Evolutionary conservation across 2,113 vertebrate genomes (phyloP).

Genomic region (Psammodynastes pulverulentus): DNA sequence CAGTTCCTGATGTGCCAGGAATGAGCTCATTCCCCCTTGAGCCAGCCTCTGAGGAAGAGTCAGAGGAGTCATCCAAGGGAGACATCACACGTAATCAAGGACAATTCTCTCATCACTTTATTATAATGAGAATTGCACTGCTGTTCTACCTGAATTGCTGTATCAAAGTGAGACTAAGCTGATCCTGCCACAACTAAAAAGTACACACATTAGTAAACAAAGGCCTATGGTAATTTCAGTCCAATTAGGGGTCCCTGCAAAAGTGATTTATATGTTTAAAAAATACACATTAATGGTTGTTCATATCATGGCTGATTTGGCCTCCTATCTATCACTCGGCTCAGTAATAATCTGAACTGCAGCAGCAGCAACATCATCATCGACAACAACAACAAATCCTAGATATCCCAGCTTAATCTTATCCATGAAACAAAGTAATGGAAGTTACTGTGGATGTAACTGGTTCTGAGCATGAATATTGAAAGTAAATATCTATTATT

Average conservation of each 20-base stretch:
- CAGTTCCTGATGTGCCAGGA: too few species aligned
- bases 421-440: background rate
- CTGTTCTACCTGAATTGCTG: background rate
- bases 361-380: background rate
- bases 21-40: too few species aligned
- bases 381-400: background rate
- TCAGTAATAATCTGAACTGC: background rate
- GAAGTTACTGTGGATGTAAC: background rate
- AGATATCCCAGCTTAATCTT: background rate
- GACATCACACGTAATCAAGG: background rate
- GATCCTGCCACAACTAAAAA: background rate
- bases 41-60: too few species aligned
- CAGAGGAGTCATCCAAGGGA: too few species aligned
- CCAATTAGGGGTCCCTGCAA: background rate
- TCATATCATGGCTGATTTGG: too few species aligned
- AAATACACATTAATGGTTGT: background rate
- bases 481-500: background rate
- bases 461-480: background rate
- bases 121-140: background rate
- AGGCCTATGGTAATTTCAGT: background rate
- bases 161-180: background rate
- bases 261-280: background rate
- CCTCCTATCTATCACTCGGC: background rate
- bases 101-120: background rate
- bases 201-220: background rate